These are phyloP conservation scores for Micropoecilia bifurca DNA, from an alignment of 2,797 vertebrate genomes.

Conservation along the genomic window DNA sequence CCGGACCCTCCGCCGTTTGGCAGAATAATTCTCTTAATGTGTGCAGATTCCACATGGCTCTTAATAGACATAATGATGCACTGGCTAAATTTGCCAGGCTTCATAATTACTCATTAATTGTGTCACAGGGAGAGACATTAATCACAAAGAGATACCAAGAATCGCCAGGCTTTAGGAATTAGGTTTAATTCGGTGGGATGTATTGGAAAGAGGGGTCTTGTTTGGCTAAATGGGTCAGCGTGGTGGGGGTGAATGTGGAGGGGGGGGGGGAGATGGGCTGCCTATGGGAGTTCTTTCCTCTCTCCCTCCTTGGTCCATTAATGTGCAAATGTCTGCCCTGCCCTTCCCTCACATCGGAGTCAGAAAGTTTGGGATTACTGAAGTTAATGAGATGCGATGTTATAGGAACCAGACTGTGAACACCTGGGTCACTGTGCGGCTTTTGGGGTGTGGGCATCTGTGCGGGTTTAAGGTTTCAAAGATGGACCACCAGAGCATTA, in stretches of 20 bases:
- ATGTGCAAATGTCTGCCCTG: constrained; percentile 96
- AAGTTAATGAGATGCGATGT: constrained; percentile 1
- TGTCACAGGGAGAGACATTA: constrained; percentile 93
- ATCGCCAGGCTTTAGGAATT: constrained; percentile 89
- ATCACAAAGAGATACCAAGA: constrained; percentile 94
- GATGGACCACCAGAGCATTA: not conserved
- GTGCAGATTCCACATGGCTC: constrained; percentile 89
- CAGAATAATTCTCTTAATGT: constrained; percentile 93
- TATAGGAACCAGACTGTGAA: not conserved
- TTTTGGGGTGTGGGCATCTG: not conserved
- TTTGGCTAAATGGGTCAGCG: constrained; percentile 92
- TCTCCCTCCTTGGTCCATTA: constrained; percentile 89
- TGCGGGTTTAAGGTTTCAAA: not conserved
- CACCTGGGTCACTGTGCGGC: not conserved
- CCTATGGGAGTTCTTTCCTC: constrained; percentile 83
- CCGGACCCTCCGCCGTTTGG: constrained; percentile 58
- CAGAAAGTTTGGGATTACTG: constrained; percentile 86
- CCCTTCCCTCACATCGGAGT: constrained; percentile 87
- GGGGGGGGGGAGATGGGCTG: too few relatives aligned
- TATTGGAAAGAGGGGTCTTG: constrained; percentile 80
- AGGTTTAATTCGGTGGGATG: constrained; percentile 94
- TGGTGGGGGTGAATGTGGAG: constrained; percentile 73
- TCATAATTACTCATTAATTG: constrained; percentile 98
- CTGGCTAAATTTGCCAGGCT: constrained; percentile 88
- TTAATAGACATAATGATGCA: constrained; percentile 90